Conservation (phyloP, 2,113 vertebrate species). For the Campylomormyrus tamandua region DNA sequence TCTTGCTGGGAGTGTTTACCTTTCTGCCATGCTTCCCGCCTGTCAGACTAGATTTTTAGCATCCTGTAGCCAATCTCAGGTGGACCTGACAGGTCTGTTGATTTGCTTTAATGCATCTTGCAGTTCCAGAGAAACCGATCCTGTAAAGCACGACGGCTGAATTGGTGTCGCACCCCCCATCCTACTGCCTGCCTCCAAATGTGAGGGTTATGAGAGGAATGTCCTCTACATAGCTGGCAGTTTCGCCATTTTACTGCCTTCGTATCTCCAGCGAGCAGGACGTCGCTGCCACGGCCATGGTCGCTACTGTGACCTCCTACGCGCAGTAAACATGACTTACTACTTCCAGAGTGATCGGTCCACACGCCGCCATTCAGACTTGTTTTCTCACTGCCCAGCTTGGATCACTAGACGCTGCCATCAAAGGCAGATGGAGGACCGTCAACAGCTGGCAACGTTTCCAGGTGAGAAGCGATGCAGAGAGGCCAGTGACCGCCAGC, state of each 20-base stretch:
- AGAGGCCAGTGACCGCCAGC: background rate
- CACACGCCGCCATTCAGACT: background rate
- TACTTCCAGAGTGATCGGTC: constrained; percentile 29
- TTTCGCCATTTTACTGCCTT: constrained; percentile 27
- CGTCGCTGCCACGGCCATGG: constrained; percentile 26
- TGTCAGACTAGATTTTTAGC: background rate
- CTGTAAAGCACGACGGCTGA: constrained; percentile 42
- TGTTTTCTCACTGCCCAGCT: background rate
- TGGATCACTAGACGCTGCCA: background rate
- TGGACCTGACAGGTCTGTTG: constrained; percentile 33
- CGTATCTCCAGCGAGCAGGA: constrained; percentile 43
- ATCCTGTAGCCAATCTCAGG: constrained; percentile 17
- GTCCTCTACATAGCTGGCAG: constrained; percentile 36
- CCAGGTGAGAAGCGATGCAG: background rate
- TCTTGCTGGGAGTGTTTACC: background rate
- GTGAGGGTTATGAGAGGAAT: constrained; percentile 51
- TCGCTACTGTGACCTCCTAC: constrained; percentile 28
- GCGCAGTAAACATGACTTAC: constrained; percentile 31
- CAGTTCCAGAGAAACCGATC: constrained; percentile 30
- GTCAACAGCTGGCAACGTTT: background rate
- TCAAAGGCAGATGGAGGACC: background rate
- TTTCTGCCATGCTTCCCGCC: background rate
- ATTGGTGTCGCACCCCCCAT: constrained; percentile 33
- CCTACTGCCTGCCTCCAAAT: constrained; percentile 48
- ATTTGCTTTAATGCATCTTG: constrained; percentile 49